A percentile compares a stretch with the other conserved stretches of the same genome.
These are phyloP conservation scores for Nemapogon koenigi DNA, from an alignment of 2,888 invertebrate species.

Conservation along the genomic window DNA sequence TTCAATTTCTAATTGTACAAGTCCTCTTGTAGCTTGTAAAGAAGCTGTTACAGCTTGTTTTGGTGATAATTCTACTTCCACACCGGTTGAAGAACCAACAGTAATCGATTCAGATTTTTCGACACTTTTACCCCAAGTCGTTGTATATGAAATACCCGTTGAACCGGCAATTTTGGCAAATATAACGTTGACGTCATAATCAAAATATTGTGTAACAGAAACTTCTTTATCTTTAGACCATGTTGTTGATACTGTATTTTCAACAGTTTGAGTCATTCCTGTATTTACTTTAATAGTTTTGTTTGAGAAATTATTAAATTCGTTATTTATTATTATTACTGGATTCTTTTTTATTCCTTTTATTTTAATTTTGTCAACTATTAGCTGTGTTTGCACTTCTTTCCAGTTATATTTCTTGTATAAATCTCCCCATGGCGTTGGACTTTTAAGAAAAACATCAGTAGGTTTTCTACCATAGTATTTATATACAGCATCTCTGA, in stretches of 20 bases:
- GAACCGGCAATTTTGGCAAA: slow-evolving; percentile 31
- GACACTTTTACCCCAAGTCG: slow-evolving; percentile 34
- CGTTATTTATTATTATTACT: too few species aligned
- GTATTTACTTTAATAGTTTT: too few species aligned
- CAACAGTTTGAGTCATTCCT: too few species aligned
- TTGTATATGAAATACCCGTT: slow-evolving; percentile 33
- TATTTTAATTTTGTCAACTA: too few species aligned
- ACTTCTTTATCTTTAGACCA: slow-evolving; percentile 34
- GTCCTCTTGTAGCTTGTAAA: slow-evolving; percentile 32
- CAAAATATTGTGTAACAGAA: slow-evolving; percentile 32
- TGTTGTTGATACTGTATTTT: slow-evolving; percentile 33
- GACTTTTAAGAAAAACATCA: neutral
- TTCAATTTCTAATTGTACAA: slow-evolving; percentile 33
- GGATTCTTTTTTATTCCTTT: too few species aligned
- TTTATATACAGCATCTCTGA: neutral
- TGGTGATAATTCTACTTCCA: slow-evolving; percentile 38
- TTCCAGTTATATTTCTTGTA: slow-evolving; percentile 7
- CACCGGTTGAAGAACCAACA: slow-evolving; percentile 31
- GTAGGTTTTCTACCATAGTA: slow-evolving; percentile 5
- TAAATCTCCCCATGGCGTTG: slow-evolving; percentile 6
- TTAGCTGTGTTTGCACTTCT: slow-evolving; percentile 3
- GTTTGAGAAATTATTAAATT: too few species aligned
- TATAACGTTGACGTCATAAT: slow-evolving; percentile 35
- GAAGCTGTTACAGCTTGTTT: slow-evolving; percentile 36
- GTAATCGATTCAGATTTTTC: slow-evolving; percentile 34